These are phyloP conservation scores for Hyla sarda DNA, from an alignment of 2,113 vertebrate genomes.

Conservation along the genomic window DNA sequence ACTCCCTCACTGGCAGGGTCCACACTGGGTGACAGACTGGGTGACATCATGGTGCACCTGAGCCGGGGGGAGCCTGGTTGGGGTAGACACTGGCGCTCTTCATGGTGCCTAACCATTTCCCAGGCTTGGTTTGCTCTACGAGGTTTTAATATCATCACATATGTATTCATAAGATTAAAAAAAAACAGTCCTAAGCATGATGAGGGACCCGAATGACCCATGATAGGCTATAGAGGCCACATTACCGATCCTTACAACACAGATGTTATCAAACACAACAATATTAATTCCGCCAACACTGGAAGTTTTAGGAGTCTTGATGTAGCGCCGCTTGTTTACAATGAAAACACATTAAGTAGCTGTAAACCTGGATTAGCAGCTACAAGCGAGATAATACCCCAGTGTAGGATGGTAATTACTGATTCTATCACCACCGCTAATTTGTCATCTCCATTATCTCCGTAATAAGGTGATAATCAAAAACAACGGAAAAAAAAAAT, in stretches of 20 bases:
- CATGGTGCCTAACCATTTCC: no score
- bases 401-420: constrained; percentile 58
- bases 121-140: no score
- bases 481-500: background rate
- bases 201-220: background rate
- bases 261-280: background rate
- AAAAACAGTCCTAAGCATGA: no score
- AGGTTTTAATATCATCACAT: no score
- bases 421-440: constrained; percentile 36
- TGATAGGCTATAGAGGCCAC: background rate
- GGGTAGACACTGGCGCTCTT: no score
- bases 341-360: constrained; percentile 55
- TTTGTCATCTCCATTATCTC: constrained; percentile 27
- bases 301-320: constrained; percentile 6
- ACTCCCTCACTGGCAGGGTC: no score
- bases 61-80: no score
- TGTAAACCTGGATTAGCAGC: constrained; percentile 63
- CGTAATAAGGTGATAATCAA: constrained; percentile 51
- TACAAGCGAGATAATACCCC: constrained; percentile 53
- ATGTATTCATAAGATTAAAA: no score
- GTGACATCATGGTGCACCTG: no score
- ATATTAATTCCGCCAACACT: background rate
- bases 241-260: background rate
- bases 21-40: no score
- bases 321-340: constrained; percentile 52